Evolutionary conservation across 92 coral and sea anemone species (phyloP).

Genomic region (Parazoanthus atlanticus): DNA sequence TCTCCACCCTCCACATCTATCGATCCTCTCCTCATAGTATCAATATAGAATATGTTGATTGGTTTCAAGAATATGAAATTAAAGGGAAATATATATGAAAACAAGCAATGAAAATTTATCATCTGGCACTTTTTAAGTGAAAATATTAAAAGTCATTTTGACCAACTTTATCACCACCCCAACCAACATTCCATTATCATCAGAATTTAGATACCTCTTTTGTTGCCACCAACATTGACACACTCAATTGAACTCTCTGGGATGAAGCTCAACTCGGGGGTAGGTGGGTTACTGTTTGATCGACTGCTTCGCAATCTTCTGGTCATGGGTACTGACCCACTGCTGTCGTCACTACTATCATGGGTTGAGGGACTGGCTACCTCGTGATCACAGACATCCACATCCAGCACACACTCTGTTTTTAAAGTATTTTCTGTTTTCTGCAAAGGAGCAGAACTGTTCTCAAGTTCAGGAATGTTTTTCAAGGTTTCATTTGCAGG

Average conservation of each 20-base stretch:
- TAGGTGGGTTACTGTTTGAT: conserved; percentile 34
- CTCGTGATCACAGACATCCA: background rate
- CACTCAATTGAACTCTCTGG: conserved; percentile 82
- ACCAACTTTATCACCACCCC: background rate
- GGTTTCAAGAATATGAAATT: too few relatives aligned
- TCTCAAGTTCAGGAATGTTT: background rate
- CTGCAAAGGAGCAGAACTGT: conserved; percentile 4
- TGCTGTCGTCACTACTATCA: background rate
- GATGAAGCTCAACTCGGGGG: conserved; percentile 78
- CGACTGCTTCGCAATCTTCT: conserved; percentile 17
- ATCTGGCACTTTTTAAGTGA: too few relatives aligned
- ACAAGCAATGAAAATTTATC: too few relatives aligned
- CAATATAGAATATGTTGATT: too few relatives aligned
- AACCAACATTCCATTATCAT: background rate
- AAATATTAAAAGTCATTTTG: too few relatives aligned
- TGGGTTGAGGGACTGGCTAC: background rate
- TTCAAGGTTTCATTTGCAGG: background rate
- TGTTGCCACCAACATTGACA: conserved; percentile 79
- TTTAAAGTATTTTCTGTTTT: background rate
- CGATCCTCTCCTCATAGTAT: too few relatives aligned
- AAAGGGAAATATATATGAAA: too few relatives aligned
- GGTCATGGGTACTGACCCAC: conserved; percentile 1
- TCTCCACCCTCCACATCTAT: too few relatives aligned
- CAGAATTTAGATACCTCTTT: conserved; percentile 15
- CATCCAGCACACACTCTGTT: conserved; percentile 9